Base-by-base conservation (phyloP, 2,113 vertebrate genomes). In the Burhinus bistriatus region DNA sequence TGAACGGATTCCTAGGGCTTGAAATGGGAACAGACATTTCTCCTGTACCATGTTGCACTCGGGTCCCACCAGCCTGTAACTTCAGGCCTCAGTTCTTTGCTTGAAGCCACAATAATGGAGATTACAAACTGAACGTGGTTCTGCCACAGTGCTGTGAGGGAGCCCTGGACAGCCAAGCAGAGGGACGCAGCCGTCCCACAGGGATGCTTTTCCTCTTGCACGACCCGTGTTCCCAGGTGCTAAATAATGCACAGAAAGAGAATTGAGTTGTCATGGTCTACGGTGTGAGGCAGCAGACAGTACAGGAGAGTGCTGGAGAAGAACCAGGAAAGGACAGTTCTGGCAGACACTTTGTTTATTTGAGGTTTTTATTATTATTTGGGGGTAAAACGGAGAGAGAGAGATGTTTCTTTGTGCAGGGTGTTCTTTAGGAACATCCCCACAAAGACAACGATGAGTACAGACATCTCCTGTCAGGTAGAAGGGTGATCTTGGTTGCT, bases 201-300 rank as follows among this genome's bases (percentile, higher is more conserved):
- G 38, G 69, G 51, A 30, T 21, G 23, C 12, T 2, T 29, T 42
- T 79, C 45, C 42, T 64, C 45, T 20, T 73, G 40, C 21, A 21
- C 1, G 1, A 8, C 10, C 30, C 9, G 0, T 38, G 22, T 51
- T 70, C 62, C 25, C 51, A 57, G 14, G 25, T 71, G 58, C 44
- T 71, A 75, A 44, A 61, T 75, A 80, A 66, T 15, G 21, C 47
- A 30, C 38, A 86, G 51, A n/a, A 87, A 59, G 47, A 49, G 45
- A 57, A 23, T 20, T 40, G 16, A 80, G n/a, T 45, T 86, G 14
- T 23, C 58, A 19, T 6, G n/a, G 29, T 66, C 44, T 40, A 9
- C 0, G 1, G 26, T 1, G 0, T 23, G 17, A 55, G 34, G 49
- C 59, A 69, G 30, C 72, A 78, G 62, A 9, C 3, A 34, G 58